Base-by-base conservation (phyloP, 2,797 vertebrate genomes). In the Falco naumanni region DNA sequence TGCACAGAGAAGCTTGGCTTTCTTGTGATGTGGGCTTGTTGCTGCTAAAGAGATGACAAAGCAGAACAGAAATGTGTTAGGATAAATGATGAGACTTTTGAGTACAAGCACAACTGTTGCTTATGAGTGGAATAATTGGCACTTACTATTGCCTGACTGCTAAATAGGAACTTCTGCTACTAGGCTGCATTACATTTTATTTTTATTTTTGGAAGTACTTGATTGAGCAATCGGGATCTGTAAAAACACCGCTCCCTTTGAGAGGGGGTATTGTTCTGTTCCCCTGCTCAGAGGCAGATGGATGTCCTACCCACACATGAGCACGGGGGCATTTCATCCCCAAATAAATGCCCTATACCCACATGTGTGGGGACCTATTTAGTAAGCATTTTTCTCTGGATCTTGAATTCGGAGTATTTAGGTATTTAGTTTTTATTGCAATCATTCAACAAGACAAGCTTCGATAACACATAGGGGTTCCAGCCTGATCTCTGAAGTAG, bases 131-230 rank as follows among this genome's bases (percentile, higher is more conserved):
- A 71, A 33, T 70, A 89, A 87, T 68, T 88, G 91, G 41, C 79
- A 47, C 33, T 94, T 60, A 21, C 0, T 77, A 4, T 57, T 93
- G 61, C 57, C 60, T 64, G 79, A 11, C 82, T 82, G 83, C 70
- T 87, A 74, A 91, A 53, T 68, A 47, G 71, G 26, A 80, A 63
- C 50, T 80, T 63, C 68, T 84, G 53, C 61, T 86, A 13, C 25
- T 78, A 43, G n/a, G 14, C 41, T 79, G 15, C 22, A 21, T 80
- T 70, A 64, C 24, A 45, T 63, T 43, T 84, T 68, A 21, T 63
- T 92, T 84, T 80, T 51, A 45, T 76, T 74, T 74, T 91, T 93
- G 65, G 79, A 94, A 93, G 34, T 37, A 66, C 47, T 19, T 54
- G 16, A 48, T n/a, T 79, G 56, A 71, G 61, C 80, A 90, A 64